phyloP scores from a whole-genome alignment of 2,888 invertebrate species.

The Epinotia ramella region DNA sequence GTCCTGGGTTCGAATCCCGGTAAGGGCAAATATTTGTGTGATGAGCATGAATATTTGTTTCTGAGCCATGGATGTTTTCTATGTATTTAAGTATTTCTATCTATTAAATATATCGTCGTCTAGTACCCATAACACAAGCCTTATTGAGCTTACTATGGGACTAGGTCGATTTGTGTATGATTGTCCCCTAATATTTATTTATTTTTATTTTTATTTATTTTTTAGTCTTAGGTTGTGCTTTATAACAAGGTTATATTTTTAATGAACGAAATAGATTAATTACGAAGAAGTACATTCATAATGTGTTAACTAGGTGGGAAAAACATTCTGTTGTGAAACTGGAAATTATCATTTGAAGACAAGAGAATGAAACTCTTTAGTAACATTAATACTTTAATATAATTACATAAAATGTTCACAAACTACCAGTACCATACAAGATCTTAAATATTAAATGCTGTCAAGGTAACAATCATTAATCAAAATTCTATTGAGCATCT shows the following conservation, averaged over 20 bases:
- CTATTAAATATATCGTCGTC: too few species aligned
- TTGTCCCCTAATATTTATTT: too few species aligned
- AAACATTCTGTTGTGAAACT: background rate
- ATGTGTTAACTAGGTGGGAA: background rate
- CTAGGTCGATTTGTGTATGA: too few species aligned
- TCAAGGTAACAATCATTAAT: background rate
- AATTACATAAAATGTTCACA: conserved; percentile 19
- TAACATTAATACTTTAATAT: conserved; percentile 33
- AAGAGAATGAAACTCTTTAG: conserved; percentile 17
- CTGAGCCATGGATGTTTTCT: too few species aligned
- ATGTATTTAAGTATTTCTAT: too few species aligned
- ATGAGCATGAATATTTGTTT: too few species aligned
- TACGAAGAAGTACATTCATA: background rate
- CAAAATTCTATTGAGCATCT: background rate
- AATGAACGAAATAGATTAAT: background rate
- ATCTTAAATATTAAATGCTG: conserved; percentile 6
- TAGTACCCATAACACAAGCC: too few species aligned
- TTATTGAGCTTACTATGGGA: too few species aligned
- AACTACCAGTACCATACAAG: conserved; percentile 11
- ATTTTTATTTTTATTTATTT: too few species aligned
- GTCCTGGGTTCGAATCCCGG: too few species aligned
- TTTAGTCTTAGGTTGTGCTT: background rate
- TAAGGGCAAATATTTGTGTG: too few species aligned
- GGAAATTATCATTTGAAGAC: background rate
- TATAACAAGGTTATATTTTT: background rate